Percentiles rank a stretch among this genome's conserved stretches.
Conservation (phyloP, 2,113 vertebrate species). For the Menura novaehollandiae region DNA sequence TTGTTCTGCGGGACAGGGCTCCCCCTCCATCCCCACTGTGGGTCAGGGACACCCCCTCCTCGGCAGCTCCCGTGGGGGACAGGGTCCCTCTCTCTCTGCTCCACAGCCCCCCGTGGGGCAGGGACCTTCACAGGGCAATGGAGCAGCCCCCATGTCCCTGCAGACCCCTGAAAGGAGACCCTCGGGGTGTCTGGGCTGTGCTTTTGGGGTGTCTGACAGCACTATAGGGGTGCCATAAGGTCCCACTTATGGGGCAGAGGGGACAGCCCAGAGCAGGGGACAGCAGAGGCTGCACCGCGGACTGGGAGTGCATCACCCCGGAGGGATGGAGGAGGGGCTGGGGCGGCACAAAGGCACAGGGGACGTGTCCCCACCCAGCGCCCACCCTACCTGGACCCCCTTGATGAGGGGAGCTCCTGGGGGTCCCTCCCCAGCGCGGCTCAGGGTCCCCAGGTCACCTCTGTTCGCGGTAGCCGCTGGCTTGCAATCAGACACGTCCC, state of each 20-base stretch:
- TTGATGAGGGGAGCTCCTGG: not conserved
- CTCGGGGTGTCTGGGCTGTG: not conserved
- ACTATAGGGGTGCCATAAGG: not conserved
- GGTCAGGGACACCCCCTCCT: not conserved
- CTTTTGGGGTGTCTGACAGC: not conserved
- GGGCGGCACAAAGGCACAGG: not conserved
- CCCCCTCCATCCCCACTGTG: accelerated
- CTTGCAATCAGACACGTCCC: not conserved
- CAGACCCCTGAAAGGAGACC: not conserved
- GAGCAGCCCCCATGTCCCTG: not conserved
- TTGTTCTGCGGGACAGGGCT: not conserved
- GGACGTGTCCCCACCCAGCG: accelerated
- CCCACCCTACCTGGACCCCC: not conserved
- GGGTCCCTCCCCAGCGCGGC: not conserved
- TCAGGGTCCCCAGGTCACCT: not conserved
- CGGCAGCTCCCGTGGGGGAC: not conserved
- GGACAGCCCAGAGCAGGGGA: not conserved
- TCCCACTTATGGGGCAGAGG: not conserved
- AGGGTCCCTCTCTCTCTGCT: not conserved
- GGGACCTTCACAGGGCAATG: not conserved
- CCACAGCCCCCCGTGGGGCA: not conserved
- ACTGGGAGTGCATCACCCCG: not conserved
- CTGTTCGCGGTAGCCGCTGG: not conserved
- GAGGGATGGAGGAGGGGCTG: not conserved
- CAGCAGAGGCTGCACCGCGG: not conserved